Base-by-base conservation (phyloP, 2,797 vertebrate species). In the Lithobates sylvaticus region DNA sequence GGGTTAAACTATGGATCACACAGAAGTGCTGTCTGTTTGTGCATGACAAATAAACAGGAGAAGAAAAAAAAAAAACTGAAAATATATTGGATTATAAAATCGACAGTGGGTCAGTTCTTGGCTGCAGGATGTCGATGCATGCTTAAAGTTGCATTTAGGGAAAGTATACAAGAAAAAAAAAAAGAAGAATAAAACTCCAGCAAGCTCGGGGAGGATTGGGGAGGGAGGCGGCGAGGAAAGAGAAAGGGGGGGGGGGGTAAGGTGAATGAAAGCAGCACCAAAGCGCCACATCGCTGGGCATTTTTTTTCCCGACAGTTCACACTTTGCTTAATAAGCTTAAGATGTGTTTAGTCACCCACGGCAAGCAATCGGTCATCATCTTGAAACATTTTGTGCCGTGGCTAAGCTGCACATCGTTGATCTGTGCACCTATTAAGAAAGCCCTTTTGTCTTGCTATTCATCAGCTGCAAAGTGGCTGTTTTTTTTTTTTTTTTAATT, bases 91-190 rank as follows among this genome's bases (percentile, higher is more conserved):
- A 95, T 96, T 94, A 95, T 90, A 91, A 91, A 29, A 29, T 92
- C 26, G 91, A 94, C 92, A 92, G 94, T 96, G 94, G 94, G 93
- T 96, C 95, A 89, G 88, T 90, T 92, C 89, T 93, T 95, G 95
- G 96, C 93, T 94, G 92, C 94, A 93, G 91, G 95, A 96, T 96
- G 94, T 96, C 95, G 95, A 97, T 96, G 96, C 98, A 98, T 98
- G 97, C 97, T 98, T 96, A 97, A 98, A 99, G 98, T 99, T 99
- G 98, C 98, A 98, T 98, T 99, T 99, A 99, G 97, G 97, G 97
- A 97, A 96, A 98, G 95, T 96, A 97, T 95, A 96, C 92, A 93
- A 93, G 93, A 86, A 75, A 83, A 32, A 88, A 84, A 21, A 86
- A 75, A 83, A 32, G 86, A 84, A 21, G 50, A 81, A 81, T 69